Base-by-base conservation (phyloP, 2,797 vertebrate species). In the Sebastes goodei region DNA sequence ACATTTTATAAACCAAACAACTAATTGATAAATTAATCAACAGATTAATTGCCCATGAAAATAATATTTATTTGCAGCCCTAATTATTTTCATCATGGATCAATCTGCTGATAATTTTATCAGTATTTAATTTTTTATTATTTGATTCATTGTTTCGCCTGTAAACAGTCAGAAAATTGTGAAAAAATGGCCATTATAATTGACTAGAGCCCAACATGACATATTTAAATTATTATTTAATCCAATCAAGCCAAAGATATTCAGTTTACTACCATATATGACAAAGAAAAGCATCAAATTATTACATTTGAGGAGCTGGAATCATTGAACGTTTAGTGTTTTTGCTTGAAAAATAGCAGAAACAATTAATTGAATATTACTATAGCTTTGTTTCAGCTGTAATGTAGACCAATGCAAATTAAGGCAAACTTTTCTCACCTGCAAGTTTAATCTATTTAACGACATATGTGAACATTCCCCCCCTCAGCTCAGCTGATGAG, bases 401-500 rank as follows among this genome's bases (percentile, higher is more conserved):
- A 21, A 65, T 20, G 15, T 74, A 6, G 27, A 74, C 5, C 2
- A 53, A 10, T 1, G 11, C 15, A 30, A 35, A 52, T n/a, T 1
- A 55, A 77, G 21, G 30, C 27, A 32, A 74, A 71, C 14, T 25
- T 7, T 78, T 49, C 30, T 57, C 30, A 9, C 1, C 1, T 57
- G 20, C 20, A 56, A 55, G 38, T 25, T 2, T 20, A 74, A 30
- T 42, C 2, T 66, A 17, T 42, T 33, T 29, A 77, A 17, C 3
- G 2, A 20, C 25, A 3, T 11, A 21, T 64, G 7, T 62, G n/a
- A 73, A 32, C 77, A 10, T 87, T 62, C 38, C 63, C 62, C 15
- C 65, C 57, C 67, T 25, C 23, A 99, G 99, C 98, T 86, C 99
- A 99, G 92, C 95, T 99, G 59, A 99, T 99, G 98, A 99, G 97